A percentile compares a stretch with the other conserved stretches of the same genome.
phyloP scores from a whole-genome alignment of 2,888 invertebrate species.

The Anodontia alba region DNA sequence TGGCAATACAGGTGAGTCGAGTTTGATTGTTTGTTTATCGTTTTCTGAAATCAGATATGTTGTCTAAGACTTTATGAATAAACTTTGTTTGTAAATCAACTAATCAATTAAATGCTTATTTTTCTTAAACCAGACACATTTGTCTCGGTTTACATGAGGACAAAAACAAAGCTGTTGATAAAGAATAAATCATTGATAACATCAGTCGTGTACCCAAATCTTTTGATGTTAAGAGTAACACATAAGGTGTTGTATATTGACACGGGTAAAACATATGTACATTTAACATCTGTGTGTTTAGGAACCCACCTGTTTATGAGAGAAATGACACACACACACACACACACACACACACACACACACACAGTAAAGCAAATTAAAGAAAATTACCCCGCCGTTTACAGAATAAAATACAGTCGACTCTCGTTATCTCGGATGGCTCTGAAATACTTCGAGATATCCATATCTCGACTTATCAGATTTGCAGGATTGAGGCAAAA shows the following conservation, averaged over 20 bases:
- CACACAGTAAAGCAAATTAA: too few relatives aligned
- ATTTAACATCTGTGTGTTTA: too few relatives aligned
- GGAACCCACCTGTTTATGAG: too few relatives aligned
- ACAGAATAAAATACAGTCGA: too few relatives aligned
- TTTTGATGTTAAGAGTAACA: not conserved
- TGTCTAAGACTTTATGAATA: not conserved
- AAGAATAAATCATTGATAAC: not conserved
- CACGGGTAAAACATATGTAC: too few relatives aligned
- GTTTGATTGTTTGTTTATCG: slow-evolving; percentile 22
- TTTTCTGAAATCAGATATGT: slow-evolving; percentile 3
- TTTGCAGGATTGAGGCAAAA: too few relatives aligned
- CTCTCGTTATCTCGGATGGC: too few relatives aligned
- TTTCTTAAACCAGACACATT: not conserved
- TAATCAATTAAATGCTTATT: not conserved
- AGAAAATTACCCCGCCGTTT: too few relatives aligned
- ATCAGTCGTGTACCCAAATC: not conserved
- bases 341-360: too few relatives aligned
- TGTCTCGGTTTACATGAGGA: not conserved
- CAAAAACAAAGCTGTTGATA: not conserved
- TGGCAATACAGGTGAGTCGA: slow-evolving; percentile 72
- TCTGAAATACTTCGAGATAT: too few relatives aligned
- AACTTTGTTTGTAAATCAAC: not conserved
- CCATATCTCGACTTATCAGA: too few relatives aligned
- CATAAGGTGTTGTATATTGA: not conserved
- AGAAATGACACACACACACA: too few relatives aligned